Evolutionary conservation across 2,113 vertebrate genomes (phyloP), one percentile per base, ranked within the genome.

Genomic region (Pelecanus crispus): DNA sequence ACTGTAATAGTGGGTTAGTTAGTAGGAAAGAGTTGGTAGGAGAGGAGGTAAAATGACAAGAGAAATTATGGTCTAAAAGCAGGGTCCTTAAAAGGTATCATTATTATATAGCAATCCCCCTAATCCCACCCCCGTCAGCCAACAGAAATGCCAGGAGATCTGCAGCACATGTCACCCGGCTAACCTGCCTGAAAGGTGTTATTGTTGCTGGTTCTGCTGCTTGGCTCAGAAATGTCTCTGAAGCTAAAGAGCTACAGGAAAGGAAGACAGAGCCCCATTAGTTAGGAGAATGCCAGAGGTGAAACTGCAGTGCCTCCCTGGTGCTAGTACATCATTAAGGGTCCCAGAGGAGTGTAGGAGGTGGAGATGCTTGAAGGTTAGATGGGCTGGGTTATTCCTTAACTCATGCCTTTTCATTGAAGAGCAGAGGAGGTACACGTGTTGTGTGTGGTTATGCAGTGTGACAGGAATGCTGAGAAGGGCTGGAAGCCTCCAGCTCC

Each of bases 181-280:
- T 97, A 89, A 88, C 94, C 93, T 95, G 36, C 80, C 86, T 94
- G 91, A 95, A 94, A 95, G 55, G 85, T 90, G 70, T 89, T 92
- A 93, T 82, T 97, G 94, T 77, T 94, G 55, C 84, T 81, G 92
- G 73, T 92, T 95, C 92, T 96, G 86, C 92, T 82, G n/a, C 78
- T 90, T 85, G 65, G 70, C 91, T 95, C 88, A 73, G 91, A 96
- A 86, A 93, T 42, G 79, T 95, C 84, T 95, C 74, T 83, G 62
- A 80, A 92, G 83, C 81, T 85, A 44, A 95, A 94, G 86, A 95
- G 81, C 77, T 95, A 58, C 80, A 74, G 93, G 77, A 92, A 93
- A 88, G 94, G 73, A 95, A 89, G 94, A 63, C 67, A 86, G 85
- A 93, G 71, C 55, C 92, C 90, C 81, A 81, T 95, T 94, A 94